Evolutionary conservation across 2,797 vertebrate genomes (phyloP).

Genomic region (Thaleichthys pacificus): DNA sequence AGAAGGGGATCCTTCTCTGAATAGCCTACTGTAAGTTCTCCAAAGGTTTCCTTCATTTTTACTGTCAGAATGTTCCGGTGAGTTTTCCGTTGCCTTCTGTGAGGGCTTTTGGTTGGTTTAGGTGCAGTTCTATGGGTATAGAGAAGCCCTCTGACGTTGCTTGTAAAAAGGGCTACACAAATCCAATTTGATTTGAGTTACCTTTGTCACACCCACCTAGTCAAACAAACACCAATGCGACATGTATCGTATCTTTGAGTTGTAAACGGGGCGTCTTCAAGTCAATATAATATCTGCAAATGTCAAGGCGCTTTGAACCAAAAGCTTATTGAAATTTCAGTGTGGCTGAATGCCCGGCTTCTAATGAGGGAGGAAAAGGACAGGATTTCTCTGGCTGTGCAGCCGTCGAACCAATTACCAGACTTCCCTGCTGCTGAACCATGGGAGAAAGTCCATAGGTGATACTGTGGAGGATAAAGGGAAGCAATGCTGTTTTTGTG

Average conservation of each 20-base stretch:
- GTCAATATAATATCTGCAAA: constrained; percentile 62
- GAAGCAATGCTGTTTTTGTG: constrained; percentile 53
- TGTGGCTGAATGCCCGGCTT: constrained; percentile 47
- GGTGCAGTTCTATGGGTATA: too few relatives aligned
- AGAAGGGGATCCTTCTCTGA: too few relatives aligned
- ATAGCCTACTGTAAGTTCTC: too few relatives aligned
- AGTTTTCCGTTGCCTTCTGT: too few relatives aligned
- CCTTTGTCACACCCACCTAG: constrained; percentile 7
- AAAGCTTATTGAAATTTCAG: constrained; percentile 67
- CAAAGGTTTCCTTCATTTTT: too few relatives aligned
- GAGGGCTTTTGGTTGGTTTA: too few relatives aligned
- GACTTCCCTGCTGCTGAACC: constrained; percentile 72
- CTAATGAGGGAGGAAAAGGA: constrained; percentile 70
- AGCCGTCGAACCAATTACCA: constrained; percentile 70
- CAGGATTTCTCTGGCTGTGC: constrained; percentile 64
- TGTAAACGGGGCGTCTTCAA: constrained; percentile 40
- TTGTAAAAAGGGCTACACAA: too few relatives aligned
- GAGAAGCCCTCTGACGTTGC: too few relatives aligned
- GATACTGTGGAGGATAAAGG: constrained; percentile 46
- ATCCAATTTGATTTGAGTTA: too few relatives aligned
- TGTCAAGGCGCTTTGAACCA: constrained; percentile 61
- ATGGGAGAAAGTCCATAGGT: constrained; percentile 71
- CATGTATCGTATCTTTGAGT: constrained; percentile 25
- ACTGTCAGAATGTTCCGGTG: too few relatives aligned
- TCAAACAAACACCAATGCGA: constrained; percentile 24